Evolutionary conservation across 2,888 invertebrate genomes (phyloP).

Genomic region (Caenorhabditis sp.): DNA sequence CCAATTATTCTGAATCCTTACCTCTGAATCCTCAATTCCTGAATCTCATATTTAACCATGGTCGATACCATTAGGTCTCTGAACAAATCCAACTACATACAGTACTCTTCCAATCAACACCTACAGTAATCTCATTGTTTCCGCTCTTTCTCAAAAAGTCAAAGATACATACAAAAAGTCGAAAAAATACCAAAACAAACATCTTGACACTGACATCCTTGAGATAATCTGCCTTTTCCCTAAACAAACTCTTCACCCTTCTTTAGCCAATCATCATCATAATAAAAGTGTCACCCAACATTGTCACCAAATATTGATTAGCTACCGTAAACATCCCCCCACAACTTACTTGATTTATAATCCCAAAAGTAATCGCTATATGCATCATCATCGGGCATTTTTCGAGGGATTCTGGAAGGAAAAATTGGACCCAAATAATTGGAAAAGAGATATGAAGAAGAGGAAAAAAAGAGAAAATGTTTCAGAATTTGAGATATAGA

Average conservation of each 20-base stretch:
- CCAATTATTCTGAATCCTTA: too few relatives aligned
- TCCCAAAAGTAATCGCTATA: slow-evolving; percentile 64
- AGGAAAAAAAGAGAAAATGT: slow-evolving; percentile 10
- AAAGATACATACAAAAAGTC: neutral
- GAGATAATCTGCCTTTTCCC: neutral
- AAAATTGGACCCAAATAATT: slow-evolving; percentile 11
- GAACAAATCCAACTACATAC: too few relatives aligned
- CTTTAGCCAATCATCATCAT: neutral
- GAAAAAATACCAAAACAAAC: neutral
- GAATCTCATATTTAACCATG: too few relatives aligned
- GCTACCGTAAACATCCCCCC: slow-evolving; percentile 5
- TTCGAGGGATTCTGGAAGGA: neutral
- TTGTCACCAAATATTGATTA: neutral
- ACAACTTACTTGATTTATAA: slow-evolving; percentile 56
- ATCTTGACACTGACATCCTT: neutral
- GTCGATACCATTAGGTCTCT: too few relatives aligned
- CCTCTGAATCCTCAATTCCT: too few relatives aligned
- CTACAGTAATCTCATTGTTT: neutral
- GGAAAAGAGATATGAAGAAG: slow-evolving; percentile 5
- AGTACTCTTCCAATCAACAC: too few relatives aligned
- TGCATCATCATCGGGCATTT: slow-evolving; percentile 12
- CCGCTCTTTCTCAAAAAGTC: neutral
- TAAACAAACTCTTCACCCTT: neutral
- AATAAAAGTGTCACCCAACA: slow-evolving; percentile 1
- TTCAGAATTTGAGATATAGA: neutral